Conservation (phyloP, 2,113 vertebrate genomes). For the rabbit (Oryctolagus cuniculus) region mOryCun1.1 NC_091445.1:16211501-16212000, state of each 20-base stretch:
- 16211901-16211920: conserved; percentile 81
- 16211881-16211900: conserved; percentile 70
- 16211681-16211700: conserved; percentile 85
- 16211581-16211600: conserved; percentile 88
- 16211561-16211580: conserved; percentile 86
- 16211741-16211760: conserved; percentile 82
- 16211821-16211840: conserved; percentile 55
- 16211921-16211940: conserved; percentile 77
- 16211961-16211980: conserved; percentile 85
- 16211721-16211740: conserved; percentile 87
- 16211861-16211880: conserved; percentile 80
- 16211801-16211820: conserved; percentile 48
- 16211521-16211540: conserved; percentile 82
- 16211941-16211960: conserved; percentile 85
- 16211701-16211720: conserved; percentile 85
- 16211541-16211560: conserved; percentile 83
- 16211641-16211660: conserved; percentile 88
- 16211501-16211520: conserved; percentile 60
- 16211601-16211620: conserved; percentile 89
- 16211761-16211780: conserved; percentile 86
- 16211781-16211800: conserved; percentile 70
- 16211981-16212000: conserved; percentile 83
- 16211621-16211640: conserved; percentile 88
- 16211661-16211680: conserved; percentile 83
- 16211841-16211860: conserved; percentile 63